Conservation (phyloP, 2,797 vertebrate genomes). For the Chelidonichthys spinosus region DNA sequence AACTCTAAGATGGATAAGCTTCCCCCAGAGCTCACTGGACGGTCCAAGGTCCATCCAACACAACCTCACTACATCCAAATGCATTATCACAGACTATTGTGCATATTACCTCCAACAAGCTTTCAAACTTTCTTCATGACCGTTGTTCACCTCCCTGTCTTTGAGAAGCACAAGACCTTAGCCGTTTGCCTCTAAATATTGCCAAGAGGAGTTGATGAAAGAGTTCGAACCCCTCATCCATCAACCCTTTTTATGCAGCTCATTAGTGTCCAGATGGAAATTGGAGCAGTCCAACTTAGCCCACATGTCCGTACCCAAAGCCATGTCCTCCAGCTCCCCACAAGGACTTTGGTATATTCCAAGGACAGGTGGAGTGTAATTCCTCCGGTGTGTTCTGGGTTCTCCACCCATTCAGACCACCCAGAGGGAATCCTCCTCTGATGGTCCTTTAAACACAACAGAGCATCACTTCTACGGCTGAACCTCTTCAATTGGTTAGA, state of each 20-base stretch:
- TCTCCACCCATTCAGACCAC: constrained; percentile 11
- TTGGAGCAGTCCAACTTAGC: constrained; percentile 5
- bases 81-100: neutral
- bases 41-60: too few relatives aligned
- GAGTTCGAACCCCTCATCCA: neutral
- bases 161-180: neutral
- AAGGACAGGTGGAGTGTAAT: constrained; percentile 32
- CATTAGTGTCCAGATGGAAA: neutral
- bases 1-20: too few relatives aligned
- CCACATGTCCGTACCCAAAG: constrained; percentile 3
- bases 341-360: constrained; percentile 20
- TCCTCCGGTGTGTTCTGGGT: constrained; percentile 4
- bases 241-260: constrained; percentile 15
- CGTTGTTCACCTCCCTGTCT: neutral
- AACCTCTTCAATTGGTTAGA: constrained; percentile 11
- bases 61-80: too few relatives aligned
- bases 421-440: constrained; percentile 15
- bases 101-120: neutral
- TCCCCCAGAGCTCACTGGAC: too few relatives aligned
- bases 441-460: constrained; percentile 9
- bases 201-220: neutral
- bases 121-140: neutral
- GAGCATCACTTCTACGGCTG: neutral
- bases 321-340: constrained; percentile 6
- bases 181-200: neutral